These are phyloP conservation scores for Erpobdella octoculata DNA, from an alignment of 2,888 invertebrate genomes.

Conservation along the genomic window DNA sequence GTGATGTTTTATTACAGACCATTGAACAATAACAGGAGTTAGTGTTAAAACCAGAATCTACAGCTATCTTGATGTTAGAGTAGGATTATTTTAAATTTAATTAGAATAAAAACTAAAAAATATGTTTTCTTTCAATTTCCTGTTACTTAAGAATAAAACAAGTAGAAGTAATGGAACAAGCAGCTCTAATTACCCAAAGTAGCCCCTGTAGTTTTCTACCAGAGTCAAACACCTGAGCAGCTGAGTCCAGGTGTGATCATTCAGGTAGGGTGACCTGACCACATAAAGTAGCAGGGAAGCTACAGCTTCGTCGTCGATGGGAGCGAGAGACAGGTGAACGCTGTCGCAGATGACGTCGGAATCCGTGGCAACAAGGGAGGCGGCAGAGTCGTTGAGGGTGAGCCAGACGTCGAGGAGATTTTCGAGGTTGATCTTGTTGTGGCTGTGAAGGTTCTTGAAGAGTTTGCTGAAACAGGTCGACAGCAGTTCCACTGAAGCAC, in stretches of 20 bases:
- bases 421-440: conserved; percentile 65
- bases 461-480: conserved; percentile 65
- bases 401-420: conserved; percentile 78
- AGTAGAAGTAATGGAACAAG: neutral
- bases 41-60: too few species aligned
- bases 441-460: conserved; percentile 54
- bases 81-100: too few species aligned
- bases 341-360: conserved; percentile 42
- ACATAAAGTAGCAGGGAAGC: conserved; percentile 63
- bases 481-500: conserved; percentile 57
- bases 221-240: conserved; percentile 65
- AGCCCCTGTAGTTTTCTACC: neutral
- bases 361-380: conserved; percentile 35
- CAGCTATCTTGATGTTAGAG: too few species aligned
- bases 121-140: too few species aligned
- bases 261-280: conserved; percentile 61
- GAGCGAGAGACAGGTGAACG: conserved; percentile 57
- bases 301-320: conserved; percentile 53
- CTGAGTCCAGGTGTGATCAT: conserved; percentile 70
- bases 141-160: too few species aligned
- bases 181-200: neutral
- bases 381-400: conserved; percentile 64
- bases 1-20: too few species aligned
- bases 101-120: too few species aligned
- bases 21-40: too few species aligned